These are phyloP conservation scores for Heliangelus exortis DNA, from an alignment of 2,797 vertebrate species.

Conservation along the genomic window DNA sequence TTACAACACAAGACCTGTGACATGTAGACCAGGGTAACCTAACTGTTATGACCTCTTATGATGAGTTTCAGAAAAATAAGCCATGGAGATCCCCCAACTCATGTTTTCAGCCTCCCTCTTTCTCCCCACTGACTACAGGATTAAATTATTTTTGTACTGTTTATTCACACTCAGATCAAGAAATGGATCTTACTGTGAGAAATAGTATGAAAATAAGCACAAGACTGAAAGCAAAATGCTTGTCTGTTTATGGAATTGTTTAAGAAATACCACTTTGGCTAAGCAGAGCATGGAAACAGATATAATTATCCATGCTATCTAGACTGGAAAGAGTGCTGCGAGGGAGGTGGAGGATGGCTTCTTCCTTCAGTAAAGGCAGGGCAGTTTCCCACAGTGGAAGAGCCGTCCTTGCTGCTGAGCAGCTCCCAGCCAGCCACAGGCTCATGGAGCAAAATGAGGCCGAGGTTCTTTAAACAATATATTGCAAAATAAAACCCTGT, in stretches of 20 bases:
- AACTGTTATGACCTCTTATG: neutral
- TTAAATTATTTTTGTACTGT: conserved; percentile 15
- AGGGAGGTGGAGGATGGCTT: conserved; percentile 28
- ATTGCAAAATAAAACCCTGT: neutral
- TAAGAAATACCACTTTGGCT: conserved; percentile 31
- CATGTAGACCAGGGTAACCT: neutral
- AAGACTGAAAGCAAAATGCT: conserved; percentile 1
- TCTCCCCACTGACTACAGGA: neutral
- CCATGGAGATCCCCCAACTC: neutral
- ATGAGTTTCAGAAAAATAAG: conserved; percentile 22
- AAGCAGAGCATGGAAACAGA: conserved; percentile 36
- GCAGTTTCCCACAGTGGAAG: neutral
- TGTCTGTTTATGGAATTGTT: conserved; percentile 48
- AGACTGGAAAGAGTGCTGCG: conserved; percentile 30
- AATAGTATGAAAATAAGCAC: neutral
- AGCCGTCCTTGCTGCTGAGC: neutral
- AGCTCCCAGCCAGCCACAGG: neutral
- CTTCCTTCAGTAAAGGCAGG: conserved; percentile 23
- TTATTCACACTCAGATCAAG: conserved; percentile 24
- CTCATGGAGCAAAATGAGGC: neutral
- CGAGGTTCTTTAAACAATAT: neutral
- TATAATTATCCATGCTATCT: conserved; percentile 58
- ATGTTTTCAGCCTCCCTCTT: neutral
- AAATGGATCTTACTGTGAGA: conserved; percentile 1
- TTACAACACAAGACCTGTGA: no score